A percentile compares a stretch with the other conserved stretches of the same genome.
phyloP scores from a whole-genome alignment of 92 coral and sea anemone genomes.

The Phenganax marumi region DNA sequence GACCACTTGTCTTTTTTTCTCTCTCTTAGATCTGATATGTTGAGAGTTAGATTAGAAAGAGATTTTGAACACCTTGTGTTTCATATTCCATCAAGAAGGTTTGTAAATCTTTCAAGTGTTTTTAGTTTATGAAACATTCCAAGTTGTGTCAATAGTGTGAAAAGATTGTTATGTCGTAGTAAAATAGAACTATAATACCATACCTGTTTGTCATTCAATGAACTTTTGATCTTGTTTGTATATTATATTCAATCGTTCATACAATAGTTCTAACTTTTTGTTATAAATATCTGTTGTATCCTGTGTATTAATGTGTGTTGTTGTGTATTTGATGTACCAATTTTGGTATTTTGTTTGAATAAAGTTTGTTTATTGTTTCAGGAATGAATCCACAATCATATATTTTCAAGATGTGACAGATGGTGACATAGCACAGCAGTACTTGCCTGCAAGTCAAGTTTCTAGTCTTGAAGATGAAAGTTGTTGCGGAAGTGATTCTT shows the following conservation, averaged over 20 bases:
- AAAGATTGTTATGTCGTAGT: neutral
- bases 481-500: conserved; percentile 19
- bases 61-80: conserved; percentile 35
- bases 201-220: neutral
- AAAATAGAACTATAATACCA: neutral
- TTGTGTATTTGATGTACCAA: too few species aligned
- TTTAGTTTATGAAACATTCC: conserved; percentile 13
- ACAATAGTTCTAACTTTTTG: too few species aligned
- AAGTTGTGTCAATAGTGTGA: neutral
- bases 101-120: conserved; percentile 30
- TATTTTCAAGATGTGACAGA: conserved; percentile 25
- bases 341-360: too few species aligned
- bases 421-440: conserved; percentile 32
- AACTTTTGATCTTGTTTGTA: neutral
- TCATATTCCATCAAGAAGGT: conserved; percentile 38
- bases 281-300: too few species aligned
- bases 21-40: conserved; percentile 33
- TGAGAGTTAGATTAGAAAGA: conserved; percentile 23
- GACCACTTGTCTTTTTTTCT: neutral
- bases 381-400: conserved; percentile 35
- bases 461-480: conserved; percentile 42
- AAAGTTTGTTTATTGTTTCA: neutral
- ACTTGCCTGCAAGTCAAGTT: conserved; percentile 14
- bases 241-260: too few species aligned
- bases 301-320: too few species aligned